Base-by-base conservation (phyloP, 2,113 vertebrate species). In the Antigone vipio region DNA sequence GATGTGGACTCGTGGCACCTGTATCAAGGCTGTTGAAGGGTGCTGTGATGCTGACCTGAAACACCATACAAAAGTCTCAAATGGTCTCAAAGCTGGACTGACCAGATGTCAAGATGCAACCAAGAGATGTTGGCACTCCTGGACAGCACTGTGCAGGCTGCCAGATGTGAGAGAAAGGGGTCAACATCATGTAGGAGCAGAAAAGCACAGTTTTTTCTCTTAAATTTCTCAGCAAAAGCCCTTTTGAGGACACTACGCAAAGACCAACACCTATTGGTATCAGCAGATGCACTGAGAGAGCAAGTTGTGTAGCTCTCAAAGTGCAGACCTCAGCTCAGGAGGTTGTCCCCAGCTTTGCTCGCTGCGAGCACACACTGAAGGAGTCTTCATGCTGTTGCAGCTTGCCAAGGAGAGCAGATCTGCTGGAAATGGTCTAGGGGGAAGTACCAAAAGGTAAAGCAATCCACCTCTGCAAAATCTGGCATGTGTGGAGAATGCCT, bases 1-100 rank as follows among this genome's bases (percentile, higher is more conserved):
- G 64, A 17, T 2, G 0, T 47, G 30, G 47, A 12, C 12, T 40
- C 0, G 0, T 12, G 53, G 34, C 26, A 58, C 23, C n/a, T 9
- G 7, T 7, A 14, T 1, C 4, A 10, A 59, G 50, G 59, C 16
- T 18, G 40, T 4, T 17, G 52, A 62, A 68, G 35, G n/a, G 27
- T 42, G 15, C 47, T 66, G 42, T 49, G 83, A 6, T 40, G 63
- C 9, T 91, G 59, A 77, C 24, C 4, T 40, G 30, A 49, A 68
- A 55, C 44, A 66, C 8, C 49, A 11, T 9, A 19, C 0, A 5
- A 14, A 45, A 79, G 44, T 30, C 53, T 60, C 29, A 20, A 3
- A 21, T 6, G 18, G 6, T 50, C 53, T 76, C 58, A 64, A 50
- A 17, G 22, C 5, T 23, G 22, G 9, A 52, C 21, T 4, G 24